Evolutionary conservation across 2,113 vertebrate species (phyloP).

Genomic region (Shinisaurus crocodilurus): DNA sequence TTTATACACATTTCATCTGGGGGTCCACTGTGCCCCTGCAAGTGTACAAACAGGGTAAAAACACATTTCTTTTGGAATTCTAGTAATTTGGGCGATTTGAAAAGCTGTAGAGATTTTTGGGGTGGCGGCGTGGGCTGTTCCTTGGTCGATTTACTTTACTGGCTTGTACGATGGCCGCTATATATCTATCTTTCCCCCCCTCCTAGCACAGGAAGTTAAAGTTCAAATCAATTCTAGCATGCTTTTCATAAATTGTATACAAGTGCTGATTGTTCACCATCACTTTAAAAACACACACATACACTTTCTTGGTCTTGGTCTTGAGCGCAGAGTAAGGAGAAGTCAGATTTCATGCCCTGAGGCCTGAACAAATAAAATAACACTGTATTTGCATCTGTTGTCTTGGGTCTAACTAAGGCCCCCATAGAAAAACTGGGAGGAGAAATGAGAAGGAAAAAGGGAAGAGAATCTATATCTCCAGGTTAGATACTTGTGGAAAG

Average conservation of each 20-base stretch:
- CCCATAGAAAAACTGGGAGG: constrained; percentile 37
- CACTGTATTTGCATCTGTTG: constrained; percentile 82
- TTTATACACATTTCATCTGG: background rate
- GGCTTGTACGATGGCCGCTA: constrained; percentile 19
- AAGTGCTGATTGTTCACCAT: constrained; percentile 57
- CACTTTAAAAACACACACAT: constrained; percentile 66
- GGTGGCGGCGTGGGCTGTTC: background rate
- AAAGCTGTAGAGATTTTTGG: background rate
- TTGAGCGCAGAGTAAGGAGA: constrained; percentile 73
- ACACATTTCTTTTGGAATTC: constrained; percentile 47
- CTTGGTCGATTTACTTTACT: constrained; percentile 34
- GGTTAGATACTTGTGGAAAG: constrained; percentile 63
- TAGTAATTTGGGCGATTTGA: constrained; percentile 31
- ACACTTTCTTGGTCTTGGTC: constrained; percentile 65
- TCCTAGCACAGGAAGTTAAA: constrained; percentile 43
- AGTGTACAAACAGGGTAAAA: constrained; percentile 32
- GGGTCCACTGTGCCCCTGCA: background rate
- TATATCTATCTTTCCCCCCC: constrained; percentile 56
- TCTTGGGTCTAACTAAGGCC: constrained; percentile 73
- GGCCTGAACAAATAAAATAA: constrained; percentile 77
- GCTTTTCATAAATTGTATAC: constrained; percentile 45
- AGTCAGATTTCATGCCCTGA: constrained; percentile 76
- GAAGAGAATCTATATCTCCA: constrained; percentile 53
- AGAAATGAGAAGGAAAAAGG: background rate
- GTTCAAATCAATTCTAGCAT: constrained; percentile 46